Evolutionary conservation across 2,797 vertebrate species (phyloP).

Genomic region (Lerista edwardsae): DNA sequence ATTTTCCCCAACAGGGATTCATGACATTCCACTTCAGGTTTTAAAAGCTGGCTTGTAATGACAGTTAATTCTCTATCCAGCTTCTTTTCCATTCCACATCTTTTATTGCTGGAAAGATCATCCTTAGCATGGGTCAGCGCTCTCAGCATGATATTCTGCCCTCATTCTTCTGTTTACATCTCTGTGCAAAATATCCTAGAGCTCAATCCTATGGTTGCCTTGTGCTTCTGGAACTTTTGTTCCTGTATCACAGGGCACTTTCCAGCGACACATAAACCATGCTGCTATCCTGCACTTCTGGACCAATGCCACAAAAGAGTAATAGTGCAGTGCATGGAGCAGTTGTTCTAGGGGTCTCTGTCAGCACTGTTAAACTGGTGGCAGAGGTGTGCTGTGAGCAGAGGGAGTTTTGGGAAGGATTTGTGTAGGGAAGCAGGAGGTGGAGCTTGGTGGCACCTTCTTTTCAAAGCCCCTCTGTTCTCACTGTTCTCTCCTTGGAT

Average conservation of each 20-base stretch:
- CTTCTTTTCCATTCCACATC: constrained; percentile 16
- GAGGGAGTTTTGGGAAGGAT: too few relatives aligned
- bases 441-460: too few relatives aligned
- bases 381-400: too few relatives aligned
- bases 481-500: too few relatives aligned
- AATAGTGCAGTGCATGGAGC: too few relatives aligned
- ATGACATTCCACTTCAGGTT: constrained; percentile 33
- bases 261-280: too few relatives aligned
- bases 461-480: too few relatives aligned
- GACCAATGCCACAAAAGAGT: too few relatives aligned
- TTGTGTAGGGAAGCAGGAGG: too few relatives aligned
- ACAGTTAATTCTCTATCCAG: background rate
- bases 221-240: background rate
- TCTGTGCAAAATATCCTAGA: background rate
- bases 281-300: too few relatives aligned
- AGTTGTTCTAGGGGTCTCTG: too few relatives aligned
- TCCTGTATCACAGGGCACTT: background rate
- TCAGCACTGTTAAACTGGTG: too few relatives aligned
- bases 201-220: background rate
- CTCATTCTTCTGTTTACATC: background rate
- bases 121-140: background rate
- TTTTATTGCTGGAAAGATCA: constrained; percentile 18
- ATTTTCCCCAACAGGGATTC: background rate
- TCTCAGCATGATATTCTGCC: background rate
- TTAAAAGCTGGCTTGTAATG: constrained; percentile 13